Conservation (phyloP, 2,888 invertebrate species). For the Drosophila kanekoi region DNA sequence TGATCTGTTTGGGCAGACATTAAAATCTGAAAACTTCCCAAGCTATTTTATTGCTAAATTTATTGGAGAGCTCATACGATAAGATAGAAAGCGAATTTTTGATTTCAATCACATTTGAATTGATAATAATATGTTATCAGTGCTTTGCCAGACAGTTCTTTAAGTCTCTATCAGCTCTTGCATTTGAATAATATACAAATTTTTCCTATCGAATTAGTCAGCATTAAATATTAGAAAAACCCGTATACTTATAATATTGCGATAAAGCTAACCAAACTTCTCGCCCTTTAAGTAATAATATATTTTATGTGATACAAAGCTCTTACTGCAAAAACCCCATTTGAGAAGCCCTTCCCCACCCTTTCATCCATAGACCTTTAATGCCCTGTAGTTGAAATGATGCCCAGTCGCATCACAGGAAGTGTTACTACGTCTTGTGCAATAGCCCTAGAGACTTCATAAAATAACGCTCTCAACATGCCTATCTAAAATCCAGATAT, state of each 20-base stretch:
- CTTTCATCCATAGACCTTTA: background rate
- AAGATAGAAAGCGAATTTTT: slow-evolving; percentile 17
- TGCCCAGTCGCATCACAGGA: slow-evolving; percentile 53
- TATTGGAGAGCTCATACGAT: slow-evolving; percentile 8
- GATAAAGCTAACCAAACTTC: too few relatives aligned
- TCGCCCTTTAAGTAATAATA: too few relatives aligned
- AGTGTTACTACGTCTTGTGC: slow-evolving; percentile 64
- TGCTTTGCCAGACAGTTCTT: background rate
- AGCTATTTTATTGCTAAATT: background rate
- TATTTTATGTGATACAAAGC: too few relatives aligned
- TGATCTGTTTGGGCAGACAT: background rate
- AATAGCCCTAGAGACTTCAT: slow-evolving; percentile 44
- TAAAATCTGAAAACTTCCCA: background rate
- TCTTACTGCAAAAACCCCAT: too few relatives aligned
- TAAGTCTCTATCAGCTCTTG: background rate
- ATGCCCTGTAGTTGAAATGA: background rate
- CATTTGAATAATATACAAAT: background rate
- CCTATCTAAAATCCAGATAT: slow-evolving; percentile 17
- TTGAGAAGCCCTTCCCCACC: too few relatives aligned
- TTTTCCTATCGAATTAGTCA: too few relatives aligned
- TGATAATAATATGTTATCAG: slow-evolving; percentile 13
- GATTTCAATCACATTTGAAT: background rate
- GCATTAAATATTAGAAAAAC: background rate
- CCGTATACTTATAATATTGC: too few relatives aligned
- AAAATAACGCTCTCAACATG: slow-evolving; percentile 29